These are phyloP conservation scores for Mnemiopsis leidyi DNA, from an alignment of 37 sponge, comb jelly and placozoan species.

Conservation along the genomic window DNA sequence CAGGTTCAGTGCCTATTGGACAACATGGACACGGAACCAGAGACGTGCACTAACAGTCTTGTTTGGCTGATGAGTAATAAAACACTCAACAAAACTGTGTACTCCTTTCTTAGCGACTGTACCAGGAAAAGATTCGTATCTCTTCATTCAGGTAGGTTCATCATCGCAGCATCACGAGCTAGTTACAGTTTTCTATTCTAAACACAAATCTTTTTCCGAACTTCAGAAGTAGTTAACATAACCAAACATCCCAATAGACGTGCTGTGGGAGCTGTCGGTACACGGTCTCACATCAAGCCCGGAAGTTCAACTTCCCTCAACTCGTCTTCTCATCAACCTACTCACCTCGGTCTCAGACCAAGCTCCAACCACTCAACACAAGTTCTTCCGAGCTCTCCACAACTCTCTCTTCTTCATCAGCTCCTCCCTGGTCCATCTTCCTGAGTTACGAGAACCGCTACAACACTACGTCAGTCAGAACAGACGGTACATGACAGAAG, in stretches of 20 bases:
- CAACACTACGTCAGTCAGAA: neutral
- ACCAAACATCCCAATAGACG: no score
- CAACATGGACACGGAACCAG: slow-evolving; percentile 1
- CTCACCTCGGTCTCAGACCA: neutral
- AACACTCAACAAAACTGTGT: slow-evolving; percentile 7
- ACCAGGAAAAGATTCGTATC: slow-evolving; percentile 4
- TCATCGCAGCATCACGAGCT: no score
- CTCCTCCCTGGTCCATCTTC: neutral
- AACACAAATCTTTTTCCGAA: no score
- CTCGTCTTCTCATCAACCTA: slow-evolving; percentile 33
- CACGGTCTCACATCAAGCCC: slow-evolving; percentile 50
- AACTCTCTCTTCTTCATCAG: neutral
- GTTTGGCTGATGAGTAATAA: slow-evolving; percentile 46
- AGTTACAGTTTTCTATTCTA: no score
- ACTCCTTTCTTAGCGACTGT: neutral
- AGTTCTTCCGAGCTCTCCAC: slow-evolving; percentile 11
- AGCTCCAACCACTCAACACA: slow-evolving; percentile 27
- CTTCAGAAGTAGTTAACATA: no score
- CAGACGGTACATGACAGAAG: slow-evolving; percentile 13
- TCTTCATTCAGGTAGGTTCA: slow-evolving; percentile 15
- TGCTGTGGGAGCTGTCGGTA: slow-evolving; percentile 59
- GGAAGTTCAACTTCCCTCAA: neutral
- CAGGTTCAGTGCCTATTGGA: slow-evolving; percentile 24
- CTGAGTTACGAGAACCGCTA: slow-evolving; percentile 25
- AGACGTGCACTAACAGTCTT: neutral